phyloP scores from a whole-genome alignment of 2,797 vertebrate species.

The Gobio occitaniae region DNA sequence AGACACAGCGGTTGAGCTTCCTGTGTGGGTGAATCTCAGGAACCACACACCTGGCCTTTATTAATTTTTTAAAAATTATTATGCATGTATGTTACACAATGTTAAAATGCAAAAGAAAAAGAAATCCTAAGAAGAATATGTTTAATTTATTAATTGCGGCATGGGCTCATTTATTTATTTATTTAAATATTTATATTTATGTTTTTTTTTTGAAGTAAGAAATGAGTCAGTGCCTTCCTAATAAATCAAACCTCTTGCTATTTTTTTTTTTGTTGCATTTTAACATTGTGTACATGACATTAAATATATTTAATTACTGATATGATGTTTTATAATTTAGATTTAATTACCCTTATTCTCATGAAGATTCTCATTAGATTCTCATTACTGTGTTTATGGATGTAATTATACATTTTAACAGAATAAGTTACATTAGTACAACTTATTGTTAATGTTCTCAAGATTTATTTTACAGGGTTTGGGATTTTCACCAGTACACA shows the following conservation, averaged over 20 bases:
- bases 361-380: background rate
- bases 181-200: no score
- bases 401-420: background rate
- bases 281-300: background rate
- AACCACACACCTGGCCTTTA: background rate
- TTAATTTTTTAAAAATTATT: no score
- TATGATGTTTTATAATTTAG: background rate
- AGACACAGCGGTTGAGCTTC: constrained; percentile 17
- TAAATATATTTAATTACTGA: background rate
- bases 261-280: background rate
- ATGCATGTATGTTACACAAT: no score
- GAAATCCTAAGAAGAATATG: no score
- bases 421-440: background rate
- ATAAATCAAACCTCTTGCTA: background rate
- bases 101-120: no score
- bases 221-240: background rate
- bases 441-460: background rate
- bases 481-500: background rate
- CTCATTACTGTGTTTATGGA: no score
- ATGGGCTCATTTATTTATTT: no score
- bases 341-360: background rate
- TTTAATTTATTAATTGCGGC: no score
- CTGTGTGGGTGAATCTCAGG: constrained; percentile 6
- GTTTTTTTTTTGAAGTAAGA: background rate
- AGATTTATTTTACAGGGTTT: background rate